These are phyloP conservation scores for Venturia canescens DNA, from an alignment of 1,140 invertebrate genomes.

Conservation along the genomic window DNA sequence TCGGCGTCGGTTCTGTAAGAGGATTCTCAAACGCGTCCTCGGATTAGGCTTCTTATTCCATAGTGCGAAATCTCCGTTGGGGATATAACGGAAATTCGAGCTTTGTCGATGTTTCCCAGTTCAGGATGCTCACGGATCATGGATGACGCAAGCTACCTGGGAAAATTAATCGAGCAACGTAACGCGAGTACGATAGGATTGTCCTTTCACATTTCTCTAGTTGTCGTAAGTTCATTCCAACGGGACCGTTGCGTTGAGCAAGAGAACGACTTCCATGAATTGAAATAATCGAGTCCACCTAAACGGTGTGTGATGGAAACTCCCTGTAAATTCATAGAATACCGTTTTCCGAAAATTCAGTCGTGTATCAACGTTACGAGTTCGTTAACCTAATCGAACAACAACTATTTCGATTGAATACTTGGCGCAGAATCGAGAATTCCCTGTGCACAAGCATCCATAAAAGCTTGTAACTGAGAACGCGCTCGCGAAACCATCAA, in stretches of 20 bases:
- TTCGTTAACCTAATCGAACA: conserved; percentile 26
- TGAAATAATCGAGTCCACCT: no score
- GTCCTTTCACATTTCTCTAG: background rate
- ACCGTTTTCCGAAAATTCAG: background rate
- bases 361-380: conserved; percentile 22
- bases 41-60: conserved; percentile 33
- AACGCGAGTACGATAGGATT: background rate
- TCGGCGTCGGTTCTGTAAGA: conserved; percentile 32
- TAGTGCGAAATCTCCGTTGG: conserved; percentile 15
- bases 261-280: no score
- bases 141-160: conserved; percentile 3
- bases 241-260: no score
- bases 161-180: background rate
- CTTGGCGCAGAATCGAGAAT: conserved; percentile 48
- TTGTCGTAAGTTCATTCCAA: background rate
- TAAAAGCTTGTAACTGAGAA: conserved; percentile 1
- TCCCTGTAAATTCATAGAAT: no score
- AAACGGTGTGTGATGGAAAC: no score
- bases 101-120: conserved; percentile 3
- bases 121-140: conserved; percentile 9
- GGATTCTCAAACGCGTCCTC: conserved; percentile 32
- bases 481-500: background rate
- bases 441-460: conserved; percentile 10
- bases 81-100: conserved; percentile 30
- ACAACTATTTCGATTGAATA: conserved; percentile 39